Evolutionary conservation across 2,797 vertebrate genomes (phyloP).

Genomic region (Sciurus carolinensis): DNA sequence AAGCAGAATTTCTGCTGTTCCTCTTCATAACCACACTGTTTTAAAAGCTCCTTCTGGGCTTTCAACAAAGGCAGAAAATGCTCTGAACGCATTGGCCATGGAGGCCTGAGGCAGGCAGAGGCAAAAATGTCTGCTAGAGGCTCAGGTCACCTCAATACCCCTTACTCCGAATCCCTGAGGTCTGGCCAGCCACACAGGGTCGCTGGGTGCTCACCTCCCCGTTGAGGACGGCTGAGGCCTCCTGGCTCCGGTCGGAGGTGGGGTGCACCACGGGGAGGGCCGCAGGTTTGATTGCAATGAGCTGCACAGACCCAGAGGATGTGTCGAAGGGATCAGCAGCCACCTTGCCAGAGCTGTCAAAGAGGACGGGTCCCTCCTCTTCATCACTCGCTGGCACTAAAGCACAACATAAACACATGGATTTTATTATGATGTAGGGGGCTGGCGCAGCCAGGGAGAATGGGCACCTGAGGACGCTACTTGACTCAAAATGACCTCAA

Average conservation of each 20-base stretch:
- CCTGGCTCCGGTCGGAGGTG: slow-evolving; percentile 94
- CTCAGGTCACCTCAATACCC: fast-evolving
- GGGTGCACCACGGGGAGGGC: slow-evolving; percentile 92
- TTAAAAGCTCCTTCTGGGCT: background rate
- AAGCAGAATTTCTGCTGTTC: background rate
- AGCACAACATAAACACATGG: slow-evolving; percentile 74
- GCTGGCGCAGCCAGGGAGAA: fast-evolving
- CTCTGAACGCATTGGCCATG: background rate
- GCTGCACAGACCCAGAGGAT: slow-evolving; percentile 97
- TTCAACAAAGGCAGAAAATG: background rate
- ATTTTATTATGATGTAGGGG: background rate
- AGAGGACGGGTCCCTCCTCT: slow-evolving; percentile 90
- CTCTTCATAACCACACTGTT: background rate
- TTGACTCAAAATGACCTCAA: slow-evolving; percentile 7
- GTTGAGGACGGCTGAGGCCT: slow-evolving; percentile 92
- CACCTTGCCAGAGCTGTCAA: slow-evolving; percentile 89
- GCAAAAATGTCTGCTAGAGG: background rate
- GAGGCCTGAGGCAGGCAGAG: background rate
- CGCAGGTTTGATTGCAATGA: slow-evolving; percentile 96
- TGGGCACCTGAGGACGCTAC: background rate
- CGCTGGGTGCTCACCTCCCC: slow-evolving; percentile 94
- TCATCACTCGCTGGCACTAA: slow-evolving; percentile 89
- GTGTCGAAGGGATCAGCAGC: slow-evolving; percentile 95
- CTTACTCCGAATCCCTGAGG: fast-evolving
- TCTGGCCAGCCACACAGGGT: background rate